Evolutionary conservation across 2,797 vertebrate genomes (phyloP).

Genomic region (Leptatherina wallacei): DNA sequence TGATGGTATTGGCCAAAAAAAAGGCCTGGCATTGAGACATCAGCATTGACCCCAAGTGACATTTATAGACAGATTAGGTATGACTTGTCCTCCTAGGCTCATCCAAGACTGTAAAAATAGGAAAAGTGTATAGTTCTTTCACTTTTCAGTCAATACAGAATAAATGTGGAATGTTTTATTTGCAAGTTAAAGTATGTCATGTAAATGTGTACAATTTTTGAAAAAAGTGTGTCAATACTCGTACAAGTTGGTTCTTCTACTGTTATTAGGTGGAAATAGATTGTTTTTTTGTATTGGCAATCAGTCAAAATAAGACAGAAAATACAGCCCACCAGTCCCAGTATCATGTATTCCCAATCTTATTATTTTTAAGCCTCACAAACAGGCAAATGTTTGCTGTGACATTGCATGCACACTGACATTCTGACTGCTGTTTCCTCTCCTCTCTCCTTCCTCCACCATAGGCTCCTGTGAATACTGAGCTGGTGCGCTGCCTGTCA

Average conservation of each 20-base stretch:
- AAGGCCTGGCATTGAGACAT: neutral
- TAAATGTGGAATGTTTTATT: neutral
- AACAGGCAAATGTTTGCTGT: neutral
- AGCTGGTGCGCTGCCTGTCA: conserved; percentile 89
- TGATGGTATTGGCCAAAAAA: too few species aligned
- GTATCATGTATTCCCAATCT: neutral
- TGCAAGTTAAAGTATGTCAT: neutral
- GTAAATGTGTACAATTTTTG: too few species aligned
- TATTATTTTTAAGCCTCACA: neutral
- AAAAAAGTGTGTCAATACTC: neutral
- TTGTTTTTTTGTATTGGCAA: neutral
- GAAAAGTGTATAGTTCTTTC: neutral
- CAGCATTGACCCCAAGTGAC: neutral
- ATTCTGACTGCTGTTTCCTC: neutral
- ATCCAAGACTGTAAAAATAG: neutral
- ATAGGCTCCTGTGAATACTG: conserved; percentile 83
- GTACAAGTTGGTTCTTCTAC: neutral
- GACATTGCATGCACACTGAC: neutral
- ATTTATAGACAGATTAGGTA: too few species aligned
- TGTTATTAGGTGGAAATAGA: neutral
- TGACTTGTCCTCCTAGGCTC: too few species aligned
- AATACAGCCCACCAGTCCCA: neutral
- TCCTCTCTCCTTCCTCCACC: neutral
- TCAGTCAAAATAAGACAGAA: neutral
- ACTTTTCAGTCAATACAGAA: neutral